phyloP scores from a whole-genome alignment of 2,797 vertebrate genomes.

The Lophotriccus pileatus region DNA sequence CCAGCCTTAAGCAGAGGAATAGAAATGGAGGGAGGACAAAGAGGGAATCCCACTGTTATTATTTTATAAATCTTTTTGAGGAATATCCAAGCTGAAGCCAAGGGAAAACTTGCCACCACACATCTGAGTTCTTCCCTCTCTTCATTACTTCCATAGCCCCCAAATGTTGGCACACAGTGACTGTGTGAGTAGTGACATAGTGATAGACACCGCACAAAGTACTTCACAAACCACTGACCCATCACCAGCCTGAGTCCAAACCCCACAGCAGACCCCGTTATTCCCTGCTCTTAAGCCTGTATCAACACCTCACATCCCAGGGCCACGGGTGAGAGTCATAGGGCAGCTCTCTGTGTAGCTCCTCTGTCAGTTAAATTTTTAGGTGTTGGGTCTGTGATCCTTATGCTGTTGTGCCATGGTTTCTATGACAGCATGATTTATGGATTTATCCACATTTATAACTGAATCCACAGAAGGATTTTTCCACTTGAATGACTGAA shows the following conservation, averaged over 20 bases:
- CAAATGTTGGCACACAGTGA: not conserved
- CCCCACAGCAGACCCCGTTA: not conserved
- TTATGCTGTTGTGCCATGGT: rapidly evolving
- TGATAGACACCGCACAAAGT: not conserved
- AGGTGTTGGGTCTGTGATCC: not conserved
- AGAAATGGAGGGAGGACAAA: not conserved
- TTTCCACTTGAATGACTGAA: not conserved
- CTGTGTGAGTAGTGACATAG: not conserved
- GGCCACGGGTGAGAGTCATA: rapidly evolving
- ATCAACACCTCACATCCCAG: not conserved
- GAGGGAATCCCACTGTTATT: not conserved
- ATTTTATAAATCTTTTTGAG: not conserved
- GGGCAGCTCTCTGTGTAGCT: not conserved
- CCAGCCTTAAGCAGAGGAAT: not conserved
- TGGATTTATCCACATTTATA: not conserved
- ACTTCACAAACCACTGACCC: not conserved
- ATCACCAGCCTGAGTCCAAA: not conserved
- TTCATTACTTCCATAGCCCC: not conserved
- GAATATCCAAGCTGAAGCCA: not conserved
- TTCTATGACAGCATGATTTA: not conserved
- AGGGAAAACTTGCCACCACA: not conserved
- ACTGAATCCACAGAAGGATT: not conserved
- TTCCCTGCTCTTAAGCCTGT: not conserved
- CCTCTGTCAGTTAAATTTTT: too few species aligned
- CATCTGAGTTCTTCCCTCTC: not conserved